Percentiles rank a stretch among this genome's conserved stretches.
Conservation (phyloP, 2,888 invertebrate species). For the Limnephilus lunatus region DNA sequence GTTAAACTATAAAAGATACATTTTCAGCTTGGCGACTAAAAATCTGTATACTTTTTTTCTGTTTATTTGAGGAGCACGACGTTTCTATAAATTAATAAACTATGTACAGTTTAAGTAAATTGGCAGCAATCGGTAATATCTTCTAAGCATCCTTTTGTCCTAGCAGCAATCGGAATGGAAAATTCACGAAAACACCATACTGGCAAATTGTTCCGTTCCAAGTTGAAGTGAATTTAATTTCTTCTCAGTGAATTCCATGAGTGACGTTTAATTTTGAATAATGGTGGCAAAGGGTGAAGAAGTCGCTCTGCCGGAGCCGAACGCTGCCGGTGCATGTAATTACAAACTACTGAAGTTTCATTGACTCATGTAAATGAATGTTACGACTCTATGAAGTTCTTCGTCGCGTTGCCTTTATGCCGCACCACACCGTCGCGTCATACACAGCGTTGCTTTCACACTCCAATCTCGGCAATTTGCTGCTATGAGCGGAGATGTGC, state of each 20-base stretch:
- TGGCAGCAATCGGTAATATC: background rate
- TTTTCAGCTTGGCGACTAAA: no score
- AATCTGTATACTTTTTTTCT: no score
- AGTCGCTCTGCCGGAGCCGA: conserved; percentile 35
- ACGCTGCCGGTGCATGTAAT: conserved; percentile 59
- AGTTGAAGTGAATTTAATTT: no score
- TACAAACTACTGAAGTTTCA: conserved; percentile 58
- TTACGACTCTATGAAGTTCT: conserved; percentile 13
- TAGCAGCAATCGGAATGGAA: background rate
- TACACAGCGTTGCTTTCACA: background rate
- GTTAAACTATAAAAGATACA: no score
- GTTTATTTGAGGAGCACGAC: no score
- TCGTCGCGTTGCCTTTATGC: background rate
- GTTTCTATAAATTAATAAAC: no score
- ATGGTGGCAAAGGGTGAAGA: background rate
- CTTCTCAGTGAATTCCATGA: background rate
- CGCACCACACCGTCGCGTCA: background rate
- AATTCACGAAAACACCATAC: background rate
- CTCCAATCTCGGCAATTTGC: background rate
- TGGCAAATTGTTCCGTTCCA: no score
- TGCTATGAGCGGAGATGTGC: background rate
- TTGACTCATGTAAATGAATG: conserved; percentile 39
- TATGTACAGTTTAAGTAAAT: no score
- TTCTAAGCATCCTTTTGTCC: background rate
- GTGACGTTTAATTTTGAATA: conserved; percentile 29